A percentile compares a stretch with the other conserved stretches of the same genome.
These are phyloP conservation scores for Halcyon leucocephala DNA, from an alignment of 2,797 vertebrate genomes.

Conservation along the genomic window DNA sequence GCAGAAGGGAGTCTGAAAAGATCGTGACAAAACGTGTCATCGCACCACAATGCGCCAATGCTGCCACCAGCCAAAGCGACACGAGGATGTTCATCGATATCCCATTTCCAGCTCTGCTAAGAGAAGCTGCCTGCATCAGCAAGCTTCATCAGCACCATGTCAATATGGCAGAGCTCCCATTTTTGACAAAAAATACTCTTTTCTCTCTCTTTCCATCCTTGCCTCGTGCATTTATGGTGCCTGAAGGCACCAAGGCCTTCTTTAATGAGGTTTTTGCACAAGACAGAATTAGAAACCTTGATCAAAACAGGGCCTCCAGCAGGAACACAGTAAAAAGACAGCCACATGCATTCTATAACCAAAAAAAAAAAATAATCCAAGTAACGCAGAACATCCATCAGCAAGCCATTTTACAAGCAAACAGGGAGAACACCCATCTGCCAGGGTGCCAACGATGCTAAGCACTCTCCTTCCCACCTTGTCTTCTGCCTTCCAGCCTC, in stretches of 20 bases:
- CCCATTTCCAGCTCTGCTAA: neutral
- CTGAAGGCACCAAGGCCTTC: neutral
- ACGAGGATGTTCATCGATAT: neutral
- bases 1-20: neutral
- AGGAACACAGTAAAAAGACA: neutral
- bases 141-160: neutral
- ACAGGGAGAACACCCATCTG: neutral
- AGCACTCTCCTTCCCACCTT: neutral
- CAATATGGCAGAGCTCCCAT: neutral
- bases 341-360: neutral
- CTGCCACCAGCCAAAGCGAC: neutral
- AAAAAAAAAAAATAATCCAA: neutral
- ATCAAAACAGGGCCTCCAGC: conserved; percentile 17
- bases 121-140: neutral
- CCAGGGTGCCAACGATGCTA: fast-evolving
- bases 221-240: fast-evolving
- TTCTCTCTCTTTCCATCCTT: neutral
- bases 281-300: neutral
- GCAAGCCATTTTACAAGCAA: neutral
- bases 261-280: conserved; percentile 14
- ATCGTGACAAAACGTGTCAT: fast-evolving
- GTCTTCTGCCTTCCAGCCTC: fast-evolving
- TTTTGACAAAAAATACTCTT: neutral
- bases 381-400: neutral
- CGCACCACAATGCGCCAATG: neutral